phyloP scores from a whole-genome alignment of 1,140 invertebrate genomes.

The Homalodisca vitripennis region DNA sequence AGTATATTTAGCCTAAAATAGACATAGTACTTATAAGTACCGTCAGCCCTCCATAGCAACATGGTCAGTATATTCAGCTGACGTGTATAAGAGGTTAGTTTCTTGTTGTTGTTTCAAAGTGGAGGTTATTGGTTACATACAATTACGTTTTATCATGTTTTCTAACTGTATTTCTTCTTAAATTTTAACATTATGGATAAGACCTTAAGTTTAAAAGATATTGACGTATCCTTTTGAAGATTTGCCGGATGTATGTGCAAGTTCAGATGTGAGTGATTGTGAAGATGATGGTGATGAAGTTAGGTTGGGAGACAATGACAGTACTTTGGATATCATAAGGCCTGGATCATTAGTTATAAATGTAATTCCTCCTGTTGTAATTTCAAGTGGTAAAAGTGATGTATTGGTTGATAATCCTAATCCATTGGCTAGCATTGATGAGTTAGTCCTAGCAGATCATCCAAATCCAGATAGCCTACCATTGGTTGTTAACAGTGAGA shows the following conservation, averaged over 20 bases:
- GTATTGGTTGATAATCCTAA: background rate
- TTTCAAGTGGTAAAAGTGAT: background rate
- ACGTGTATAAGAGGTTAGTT: too few relatives aligned
- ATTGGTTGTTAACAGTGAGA: background rate
- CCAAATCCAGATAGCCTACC: background rate
- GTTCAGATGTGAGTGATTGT: slow-evolving; percentile 3
- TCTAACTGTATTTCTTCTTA: too few relatives aligned
- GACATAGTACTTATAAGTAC: too few relatives aligned
- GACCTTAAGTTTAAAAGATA: too few relatives aligned
- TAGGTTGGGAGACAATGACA: background rate
- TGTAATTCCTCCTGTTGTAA: background rate
- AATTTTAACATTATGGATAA: too few relatives aligned
- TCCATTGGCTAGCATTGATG: background rate
- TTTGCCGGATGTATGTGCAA: background rate
- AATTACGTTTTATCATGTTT: too few relatives aligned
- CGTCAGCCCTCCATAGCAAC: too few relatives aligned
- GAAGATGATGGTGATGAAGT: background rate
- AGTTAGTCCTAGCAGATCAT: background rate
- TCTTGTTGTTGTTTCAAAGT: too few relatives aligned
- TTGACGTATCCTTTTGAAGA: too few relatives aligned
- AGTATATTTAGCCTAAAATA: too few relatives aligned
- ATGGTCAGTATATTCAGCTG: too few relatives aligned
- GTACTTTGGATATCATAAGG: background rate
- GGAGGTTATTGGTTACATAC: too few relatives aligned
- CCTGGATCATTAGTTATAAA: background rate